phyloP scores from a whole-genome alignment of 2,888 invertebrate genomes.

The Rotaria macrura region DNA sequence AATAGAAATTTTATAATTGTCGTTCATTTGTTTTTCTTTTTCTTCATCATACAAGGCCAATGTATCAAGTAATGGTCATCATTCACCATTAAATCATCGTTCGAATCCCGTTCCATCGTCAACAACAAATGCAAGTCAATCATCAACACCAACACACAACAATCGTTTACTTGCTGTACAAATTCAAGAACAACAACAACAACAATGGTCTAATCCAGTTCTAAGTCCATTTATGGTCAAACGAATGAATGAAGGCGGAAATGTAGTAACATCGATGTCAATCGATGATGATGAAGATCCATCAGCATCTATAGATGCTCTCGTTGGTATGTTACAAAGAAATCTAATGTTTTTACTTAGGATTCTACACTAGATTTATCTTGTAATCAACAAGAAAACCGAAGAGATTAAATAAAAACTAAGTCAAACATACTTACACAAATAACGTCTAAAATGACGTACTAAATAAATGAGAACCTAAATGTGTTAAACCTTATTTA shows the following conservation, averaged over 20 bases:
- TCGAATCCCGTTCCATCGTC: not conserved
- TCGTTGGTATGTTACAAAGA: not conserved
- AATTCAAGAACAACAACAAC: not conserved
- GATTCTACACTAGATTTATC: not conserved
- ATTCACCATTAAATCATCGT: not conserved
- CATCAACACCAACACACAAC: constrained; percentile 1
- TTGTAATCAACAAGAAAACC: not conserved
- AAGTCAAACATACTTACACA: too few species aligned
- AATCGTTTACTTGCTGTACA: constrained; percentile 16
- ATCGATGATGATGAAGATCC: constrained; percentile 13
- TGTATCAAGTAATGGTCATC: not conserved
- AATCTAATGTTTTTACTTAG: not conserved
- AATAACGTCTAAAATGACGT: too few species aligned
- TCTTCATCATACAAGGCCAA: not conserved
- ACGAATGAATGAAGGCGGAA: constrained; percentile 1
- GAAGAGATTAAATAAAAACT: too few species aligned
- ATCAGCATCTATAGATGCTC: constrained; percentile 14
- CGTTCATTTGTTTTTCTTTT: too few species aligned
- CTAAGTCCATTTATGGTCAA: not conserved
- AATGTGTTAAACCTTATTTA: too few species aligned
- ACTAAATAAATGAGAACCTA: too few species aligned
- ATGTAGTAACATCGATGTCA: not conserved
- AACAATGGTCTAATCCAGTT: constrained; percentile 21
- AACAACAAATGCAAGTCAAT: not conserved
- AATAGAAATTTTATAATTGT: too few species aligned